Conservation (phyloP, 2,888 invertebrate genomes). For the Phortica okadai region DNA sequence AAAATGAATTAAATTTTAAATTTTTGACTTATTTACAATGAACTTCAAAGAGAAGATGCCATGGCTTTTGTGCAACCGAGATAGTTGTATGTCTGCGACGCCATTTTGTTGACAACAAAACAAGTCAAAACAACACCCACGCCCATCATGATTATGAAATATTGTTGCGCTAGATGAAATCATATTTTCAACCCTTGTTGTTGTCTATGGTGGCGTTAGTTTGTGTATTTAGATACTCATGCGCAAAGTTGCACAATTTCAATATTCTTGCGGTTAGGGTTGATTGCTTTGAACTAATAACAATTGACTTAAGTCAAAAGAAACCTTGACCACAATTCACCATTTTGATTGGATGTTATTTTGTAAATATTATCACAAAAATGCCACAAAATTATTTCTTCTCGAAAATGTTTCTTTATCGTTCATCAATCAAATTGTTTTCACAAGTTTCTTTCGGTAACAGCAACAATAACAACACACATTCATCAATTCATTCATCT, state of each 20-base stretch:
- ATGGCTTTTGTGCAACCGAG: conserved; percentile 18
- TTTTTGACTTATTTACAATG: not conserved
- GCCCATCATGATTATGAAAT: conserved; percentile 31
- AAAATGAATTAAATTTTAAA: conserved; percentile 31
- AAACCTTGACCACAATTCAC: conserved; percentile 14
- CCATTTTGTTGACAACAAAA: conserved; percentile 26
- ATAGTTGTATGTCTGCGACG: conserved; percentile 35
- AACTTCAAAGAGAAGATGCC: not conserved
- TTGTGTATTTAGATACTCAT: not conserved
- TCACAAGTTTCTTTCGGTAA: conserved; percentile 19
- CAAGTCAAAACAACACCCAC: conserved; percentile 12
- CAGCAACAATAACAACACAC: not conserved
- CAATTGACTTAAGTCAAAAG: conserved; percentile 20
- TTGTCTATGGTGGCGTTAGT: not conserved
- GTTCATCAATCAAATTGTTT: conserved; percentile 64
- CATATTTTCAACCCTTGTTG: conserved; percentile 27
- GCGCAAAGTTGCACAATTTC: conserved; percentile 10
- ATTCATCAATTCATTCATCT: conserved; percentile 16
- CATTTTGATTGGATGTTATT: conserved; percentile 30
- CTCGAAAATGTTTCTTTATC: conserved; percentile 36
- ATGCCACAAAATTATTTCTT: conserved; percentile 65
- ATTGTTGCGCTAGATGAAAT: conserved; percentile 22
- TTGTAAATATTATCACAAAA: conserved; percentile 67
- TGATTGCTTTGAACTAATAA: conserved; percentile 12
- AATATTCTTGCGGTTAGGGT: conserved; percentile 19